Conservation (phyloP, 2,888 invertebrate genomes). For the Plebejus melissa region DNA sequence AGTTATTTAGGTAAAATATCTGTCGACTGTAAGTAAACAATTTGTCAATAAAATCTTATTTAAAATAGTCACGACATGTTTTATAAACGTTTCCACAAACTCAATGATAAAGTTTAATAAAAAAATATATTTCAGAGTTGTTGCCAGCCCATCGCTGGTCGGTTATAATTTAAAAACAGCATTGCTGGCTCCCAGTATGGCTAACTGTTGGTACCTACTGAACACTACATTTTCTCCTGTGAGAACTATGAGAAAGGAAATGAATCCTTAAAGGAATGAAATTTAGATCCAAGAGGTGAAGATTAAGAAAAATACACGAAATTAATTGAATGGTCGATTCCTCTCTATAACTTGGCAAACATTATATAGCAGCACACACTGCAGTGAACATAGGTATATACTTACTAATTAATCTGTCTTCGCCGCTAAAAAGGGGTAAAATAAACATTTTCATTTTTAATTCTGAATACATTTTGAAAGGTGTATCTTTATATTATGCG, state of each 20-base stretch:
- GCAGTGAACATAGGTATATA: too few relatives aligned
- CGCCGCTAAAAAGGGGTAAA: too few relatives aligned
- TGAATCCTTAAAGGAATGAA: too few relatives aligned
- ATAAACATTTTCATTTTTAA: not conserved
- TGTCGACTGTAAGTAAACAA: not conserved
- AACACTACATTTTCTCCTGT: too few relatives aligned
- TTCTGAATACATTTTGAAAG: not conserved
- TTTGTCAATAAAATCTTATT: conserved; percentile 1
- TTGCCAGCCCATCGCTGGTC: not conserved
- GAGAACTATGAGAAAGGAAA: too few relatives aligned
- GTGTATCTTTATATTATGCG: not conserved
- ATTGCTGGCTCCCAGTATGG: not conserved
- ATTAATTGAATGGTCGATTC: too few relatives aligned
- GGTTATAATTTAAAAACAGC: not conserved
- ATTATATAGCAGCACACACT: too few relatives aligned
- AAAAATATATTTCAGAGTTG: not conserved
- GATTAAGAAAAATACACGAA: too few relatives aligned
- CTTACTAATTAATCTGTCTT: too few relatives aligned
- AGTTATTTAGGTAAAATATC: not conserved
- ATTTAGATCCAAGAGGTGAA: too few relatives aligned
- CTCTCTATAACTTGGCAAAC: too few relatives aligned
- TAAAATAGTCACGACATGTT: not conserved
- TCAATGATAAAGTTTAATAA: not conserved
- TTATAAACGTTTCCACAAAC: not conserved
- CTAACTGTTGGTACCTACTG: not conserved